Percentiles rank a stretch among this genome's conserved stretches.
Conservation (phyloP, 2,888 invertebrate genomes). For the Hypercompe scribonia region DNA sequence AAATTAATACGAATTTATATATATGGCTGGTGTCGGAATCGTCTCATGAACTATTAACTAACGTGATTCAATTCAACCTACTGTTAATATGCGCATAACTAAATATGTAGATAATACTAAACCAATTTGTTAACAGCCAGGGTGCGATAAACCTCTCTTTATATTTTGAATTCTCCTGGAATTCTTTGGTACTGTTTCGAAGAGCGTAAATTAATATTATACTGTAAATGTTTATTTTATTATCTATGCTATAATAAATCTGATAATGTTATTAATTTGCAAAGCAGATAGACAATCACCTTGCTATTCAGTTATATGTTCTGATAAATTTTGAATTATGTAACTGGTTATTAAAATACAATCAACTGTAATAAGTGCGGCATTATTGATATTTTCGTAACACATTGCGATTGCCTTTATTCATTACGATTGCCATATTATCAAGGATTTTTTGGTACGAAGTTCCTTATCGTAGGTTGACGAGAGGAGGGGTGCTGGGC, state of each 20-base stretch:
- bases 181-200: constrained; percentile 35
- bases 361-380: neutral
- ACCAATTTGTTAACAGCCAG: constrained; percentile 65
- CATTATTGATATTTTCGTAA: neutral
- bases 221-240: constrained; percentile 23
- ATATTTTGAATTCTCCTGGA: constrained; percentile 44
- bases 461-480: no score
- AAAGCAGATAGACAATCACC: neutral
- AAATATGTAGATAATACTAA: constrained; percentile 59
- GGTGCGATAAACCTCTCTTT: constrained; percentile 59
- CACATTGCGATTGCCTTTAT: neutral
- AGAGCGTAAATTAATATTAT: constrained; percentile 35
- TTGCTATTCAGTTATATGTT: neutral
- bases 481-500: no score
- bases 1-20: constrained; percentile 53
- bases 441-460: no score
- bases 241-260: neutral
- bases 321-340: neutral
- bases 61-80: constrained; percentile 59
- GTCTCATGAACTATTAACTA: constrained; percentile 58
- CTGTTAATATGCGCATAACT: constrained; percentile 71
- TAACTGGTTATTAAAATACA: neutral
- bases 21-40: constrained; percentile 56
- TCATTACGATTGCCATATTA: no score
- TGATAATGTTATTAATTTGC: constrained; percentile 4